Evolutionary conservation across 2,888 invertebrate genomes (phyloP), one percentile per base, ranked within the genome.

Genomic region (Atrina japonica): DNA sequence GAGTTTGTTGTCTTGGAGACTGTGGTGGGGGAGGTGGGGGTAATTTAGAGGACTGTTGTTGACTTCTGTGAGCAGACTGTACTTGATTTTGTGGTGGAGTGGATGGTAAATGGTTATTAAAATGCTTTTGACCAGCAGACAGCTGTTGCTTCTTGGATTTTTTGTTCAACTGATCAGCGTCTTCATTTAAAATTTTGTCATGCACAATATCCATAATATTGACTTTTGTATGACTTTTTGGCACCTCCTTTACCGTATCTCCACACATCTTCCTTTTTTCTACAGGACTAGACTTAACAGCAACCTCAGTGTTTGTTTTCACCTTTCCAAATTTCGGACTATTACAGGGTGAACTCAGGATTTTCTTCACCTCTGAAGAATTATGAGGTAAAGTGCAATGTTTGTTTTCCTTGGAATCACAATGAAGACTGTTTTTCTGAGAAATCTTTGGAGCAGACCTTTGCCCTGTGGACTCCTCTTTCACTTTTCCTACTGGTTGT

Each of bases 31-130:
- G 72, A 11, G 53, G 18, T 29, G 68, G 35, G 35, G 35, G 35
- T 35, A 66, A 56, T 45, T 65, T 55, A 16, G 56, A 29, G n/a
- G 9, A 47, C 52, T 59, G 49, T 72, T 67, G 18, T 65, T 67
- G 56, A 65, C 68, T 58, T 74, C 72, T 43, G 66, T 77, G 21
- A 50, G 67, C 14, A 64, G 35, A 58, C 11, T 58, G 59, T 50
- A 7, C 6, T 5, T 5, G 35, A 5, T 35, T 35, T 35, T 35
- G 35, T 35, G 35, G 11, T 11, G 5, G 35, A 35, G 5, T 35
- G 5, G 35, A 35, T 35, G 35, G 11, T 35, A 35, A 7, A 21
- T 47, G n/a, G 16, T 47, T 47, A 18, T 18, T 21, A 3, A 9
- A 23, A 21, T 52, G 52, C 25, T 23, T 52, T 6, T 52, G 21